Evolutionary conservation across 1,140 invertebrate genomes (phyloP).

Genomic region (Gryllus bimaculatus): DNA sequence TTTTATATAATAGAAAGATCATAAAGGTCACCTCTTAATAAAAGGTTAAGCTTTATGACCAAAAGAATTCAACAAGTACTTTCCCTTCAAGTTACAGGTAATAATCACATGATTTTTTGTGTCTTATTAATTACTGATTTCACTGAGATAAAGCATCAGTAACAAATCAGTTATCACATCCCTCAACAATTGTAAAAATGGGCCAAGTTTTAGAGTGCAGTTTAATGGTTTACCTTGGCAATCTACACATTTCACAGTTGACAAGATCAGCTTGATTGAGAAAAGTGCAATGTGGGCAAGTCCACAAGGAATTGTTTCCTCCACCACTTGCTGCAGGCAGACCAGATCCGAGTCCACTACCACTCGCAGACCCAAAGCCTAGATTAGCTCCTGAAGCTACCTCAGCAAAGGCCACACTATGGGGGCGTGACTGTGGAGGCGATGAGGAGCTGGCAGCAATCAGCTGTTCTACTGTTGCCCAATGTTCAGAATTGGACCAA

Average conservation of each 20-base stretch:
- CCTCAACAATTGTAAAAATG: constrained; percentile 14
- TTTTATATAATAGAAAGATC: background rate
- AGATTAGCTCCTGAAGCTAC: constrained; percentile 5
- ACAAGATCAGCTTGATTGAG: constrained; percentile 64
- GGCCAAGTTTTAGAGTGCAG: constrained; percentile 8
- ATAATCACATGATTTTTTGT: background rate
- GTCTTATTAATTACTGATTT: background rate
- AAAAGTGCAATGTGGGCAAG: constrained; percentile 87
- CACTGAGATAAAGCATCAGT: background rate
- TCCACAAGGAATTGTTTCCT: constrained; percentile 56
- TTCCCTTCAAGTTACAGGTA: background rate
- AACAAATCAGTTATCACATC: background rate
- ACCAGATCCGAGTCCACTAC: constrained; percentile 19
- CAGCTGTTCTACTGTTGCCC: constrained; percentile 82
- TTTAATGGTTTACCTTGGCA: constrained; percentile 54
- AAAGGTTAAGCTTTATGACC: background rate
- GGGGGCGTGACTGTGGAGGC: constrained; percentile 28
- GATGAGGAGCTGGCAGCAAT: constrained; percentile 53
- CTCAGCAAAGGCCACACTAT: constrained; percentile 10
- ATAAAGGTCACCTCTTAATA: background rate
- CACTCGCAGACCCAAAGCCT: constrained; percentile 23
- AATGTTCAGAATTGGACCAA: constrained; percentile 71
- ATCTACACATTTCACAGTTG: constrained; percentile 85
- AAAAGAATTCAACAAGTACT: background rate
- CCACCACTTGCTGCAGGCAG: constrained; percentile 27